These are phyloP conservation scores for Euzophera pinguis DNA, from an alignment of 2,888 invertebrate genomes.

Conservation along the genomic window DNA sequence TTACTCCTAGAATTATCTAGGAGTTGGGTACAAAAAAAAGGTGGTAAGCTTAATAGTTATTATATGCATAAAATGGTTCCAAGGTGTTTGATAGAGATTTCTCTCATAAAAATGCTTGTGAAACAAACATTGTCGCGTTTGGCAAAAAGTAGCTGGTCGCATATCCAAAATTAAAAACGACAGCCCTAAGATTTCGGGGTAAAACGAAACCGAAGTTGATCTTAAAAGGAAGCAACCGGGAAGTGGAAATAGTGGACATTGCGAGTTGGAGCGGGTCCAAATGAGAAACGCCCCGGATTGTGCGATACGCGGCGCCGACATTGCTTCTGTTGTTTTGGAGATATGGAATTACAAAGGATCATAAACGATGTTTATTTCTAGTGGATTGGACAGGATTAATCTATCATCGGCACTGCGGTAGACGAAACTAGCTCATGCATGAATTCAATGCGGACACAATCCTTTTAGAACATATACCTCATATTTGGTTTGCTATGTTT, in stretches of 20 bases:
- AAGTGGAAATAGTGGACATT: neutral
- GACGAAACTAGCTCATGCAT: neutral
- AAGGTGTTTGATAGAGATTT: too few species aligned
- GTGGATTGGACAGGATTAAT: neutral
- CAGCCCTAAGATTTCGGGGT: conserved; percentile 1
- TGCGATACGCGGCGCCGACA: conserved; percentile 2
- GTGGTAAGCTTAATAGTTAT: too few species aligned
- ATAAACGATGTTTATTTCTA: conserved; percentile 8
- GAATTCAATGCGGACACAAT: conserved; percentile 1
- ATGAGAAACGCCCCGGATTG: conserved; percentile 3
- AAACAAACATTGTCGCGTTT: too few species aligned
- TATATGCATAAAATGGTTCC: too few species aligned
- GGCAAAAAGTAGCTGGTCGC: too few species aligned
- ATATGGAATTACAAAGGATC: neutral
- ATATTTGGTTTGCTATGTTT: neutral
- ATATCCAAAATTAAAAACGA: neutral
- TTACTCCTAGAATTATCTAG: too few species aligned
- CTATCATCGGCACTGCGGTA: neutral
- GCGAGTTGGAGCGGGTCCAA: conserved; percentile 12
- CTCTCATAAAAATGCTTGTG: too few species aligned
- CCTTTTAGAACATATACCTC: conserved; percentile 11
- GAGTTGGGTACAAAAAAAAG: too few species aligned
- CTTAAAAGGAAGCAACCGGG: neutral
- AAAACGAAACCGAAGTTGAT: conserved; percentile 3
- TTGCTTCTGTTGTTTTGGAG: conserved; percentile 1